Percentiles rank a stretch among this genome's conserved stretches.
These are phyloP conservation scores for Oreamnos americanus DNA, from an alignment of 2,113 vertebrate genomes.

Conservation along the genomic window DNA sequence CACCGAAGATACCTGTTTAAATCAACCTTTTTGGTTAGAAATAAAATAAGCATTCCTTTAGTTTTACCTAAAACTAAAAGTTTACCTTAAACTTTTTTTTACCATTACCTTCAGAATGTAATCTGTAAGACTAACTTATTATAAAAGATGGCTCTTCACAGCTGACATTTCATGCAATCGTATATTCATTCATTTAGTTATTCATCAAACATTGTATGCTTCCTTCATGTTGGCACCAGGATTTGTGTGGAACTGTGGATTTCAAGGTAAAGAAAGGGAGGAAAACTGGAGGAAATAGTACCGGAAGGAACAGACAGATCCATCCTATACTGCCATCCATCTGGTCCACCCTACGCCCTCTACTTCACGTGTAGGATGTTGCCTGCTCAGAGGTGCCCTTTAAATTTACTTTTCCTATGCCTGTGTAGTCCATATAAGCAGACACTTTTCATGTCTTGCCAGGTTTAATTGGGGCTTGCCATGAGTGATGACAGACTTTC, in stretches of 20 bases:
- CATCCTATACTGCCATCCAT: background rate
- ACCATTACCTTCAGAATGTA: background rate
- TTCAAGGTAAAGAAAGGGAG: background rate
- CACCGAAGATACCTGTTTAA: background rate
- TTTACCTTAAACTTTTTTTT: no score
- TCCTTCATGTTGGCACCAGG: background rate
- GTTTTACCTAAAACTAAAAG: no score
- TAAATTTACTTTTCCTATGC: background rate
- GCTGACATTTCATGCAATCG: background rate
- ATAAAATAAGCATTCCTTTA: background rate
- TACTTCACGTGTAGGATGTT: background rate
- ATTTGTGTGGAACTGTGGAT: background rate
- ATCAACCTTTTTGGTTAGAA: background rate
- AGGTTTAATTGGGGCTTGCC: background rate
- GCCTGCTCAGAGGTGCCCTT: background rate
- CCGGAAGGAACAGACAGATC: background rate
- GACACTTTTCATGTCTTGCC: background rate
- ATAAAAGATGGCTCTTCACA: background rate
- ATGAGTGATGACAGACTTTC: background rate
- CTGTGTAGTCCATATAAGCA: background rate
- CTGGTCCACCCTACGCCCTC: accelerated
- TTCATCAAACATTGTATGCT: background rate
- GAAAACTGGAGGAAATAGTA: background rate
- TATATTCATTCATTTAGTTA: background rate
- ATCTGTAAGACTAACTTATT: background rate